Evolutionary conservation across 2,113 vertebrate species (phyloP).

Genomic region (Paradisaea rubra): DNA sequence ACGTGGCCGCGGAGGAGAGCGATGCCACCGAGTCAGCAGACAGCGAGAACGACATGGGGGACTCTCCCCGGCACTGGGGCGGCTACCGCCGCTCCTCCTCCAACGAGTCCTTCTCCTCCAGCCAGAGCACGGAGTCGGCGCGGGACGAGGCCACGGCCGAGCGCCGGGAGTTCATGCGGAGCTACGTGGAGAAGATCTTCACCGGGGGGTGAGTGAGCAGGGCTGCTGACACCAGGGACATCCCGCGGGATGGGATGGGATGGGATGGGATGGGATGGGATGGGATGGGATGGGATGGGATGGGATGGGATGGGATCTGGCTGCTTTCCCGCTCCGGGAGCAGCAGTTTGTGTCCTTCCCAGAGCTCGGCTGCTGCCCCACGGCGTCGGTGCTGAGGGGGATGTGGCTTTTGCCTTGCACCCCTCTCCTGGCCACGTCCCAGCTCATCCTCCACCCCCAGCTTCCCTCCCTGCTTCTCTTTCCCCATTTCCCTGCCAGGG

Average conservation of each 20-base stretch:
- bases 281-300: not conserved
- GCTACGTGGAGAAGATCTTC: conserved; percentile 92
- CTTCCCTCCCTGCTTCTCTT: not conserved
- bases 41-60: conserved; percentile 86
- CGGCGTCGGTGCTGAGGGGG: fast-evolving
- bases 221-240: fast-evolving
- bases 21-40: conserved; percentile 91
- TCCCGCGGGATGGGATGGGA: fast-evolving
- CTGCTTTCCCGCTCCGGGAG: fast-evolving
- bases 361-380: not conserved
- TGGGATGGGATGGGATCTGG: not conserved
- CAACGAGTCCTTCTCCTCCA: conserved; percentile 80
- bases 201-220: conserved; percentile 74
- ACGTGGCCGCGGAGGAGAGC: conserved; percentile 68
- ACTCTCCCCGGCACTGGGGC: conserved; percentile 72
- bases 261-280: not conserved
- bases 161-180: conserved; percentile 82
- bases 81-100: conserved; percentile 81
- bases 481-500: not conserved
- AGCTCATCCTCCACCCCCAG: not conserved
- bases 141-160: conserved; percentile 66
- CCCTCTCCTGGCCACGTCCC: not conserved
- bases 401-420: fast-evolving
- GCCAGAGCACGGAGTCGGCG: conserved; percentile 79
- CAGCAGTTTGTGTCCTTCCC: not conserved